Base-by-base conservation (phyloP, 2,888 invertebrate species). In the Trissolcus japonicus region DNA sequence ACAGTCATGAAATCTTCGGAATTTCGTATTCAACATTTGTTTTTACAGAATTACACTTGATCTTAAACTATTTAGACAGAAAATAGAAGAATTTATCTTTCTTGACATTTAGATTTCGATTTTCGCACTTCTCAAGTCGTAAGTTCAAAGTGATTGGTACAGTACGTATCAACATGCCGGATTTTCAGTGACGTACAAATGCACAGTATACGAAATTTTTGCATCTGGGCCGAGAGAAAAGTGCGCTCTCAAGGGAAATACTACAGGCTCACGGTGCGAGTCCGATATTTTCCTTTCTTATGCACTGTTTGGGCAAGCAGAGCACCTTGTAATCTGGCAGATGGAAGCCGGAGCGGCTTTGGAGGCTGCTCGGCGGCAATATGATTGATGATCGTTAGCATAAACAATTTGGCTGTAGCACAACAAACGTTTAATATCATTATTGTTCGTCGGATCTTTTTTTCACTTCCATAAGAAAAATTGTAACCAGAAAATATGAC, bases 191-290 rank as follows among this genome's bases (percentile, higher is more conserved):
- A 73, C 66, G 51, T 65, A 65, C 1, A 29, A 66, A 73, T 55
- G 54, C 65, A 66, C 66, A 29, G 57, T 63, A 54, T 57, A 65
- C 54, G 17, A 40, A 59, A 56, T 53, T 63, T 53, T 63, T 51
- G 57, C 63, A 63, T 71, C 57, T 56, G 51, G 40, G n/a, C 57
- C 63, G 35, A 67, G 67, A 63, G 67, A 65, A 67, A 62, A 51
- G 65, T 59, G 21, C 25, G 14, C 71, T 65, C 76, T 50, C 76
- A 29, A 53, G 72, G 76, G 76, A 77, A 77, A 77, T 77, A 77
- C 63, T 50, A 53, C 19, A 48, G 63, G 76, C 72, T 77, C 63
- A 77, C 29, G 29, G 72, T 55, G 63, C 41, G 54, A 41, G 67
- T 76, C 72, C 67, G 61, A 76, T 60, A 72, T 76, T 71, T 66